phyloP scores from a whole-genome alignment of 2,113 vertebrate genomes.

The Panurus biarmicus region DNA sequence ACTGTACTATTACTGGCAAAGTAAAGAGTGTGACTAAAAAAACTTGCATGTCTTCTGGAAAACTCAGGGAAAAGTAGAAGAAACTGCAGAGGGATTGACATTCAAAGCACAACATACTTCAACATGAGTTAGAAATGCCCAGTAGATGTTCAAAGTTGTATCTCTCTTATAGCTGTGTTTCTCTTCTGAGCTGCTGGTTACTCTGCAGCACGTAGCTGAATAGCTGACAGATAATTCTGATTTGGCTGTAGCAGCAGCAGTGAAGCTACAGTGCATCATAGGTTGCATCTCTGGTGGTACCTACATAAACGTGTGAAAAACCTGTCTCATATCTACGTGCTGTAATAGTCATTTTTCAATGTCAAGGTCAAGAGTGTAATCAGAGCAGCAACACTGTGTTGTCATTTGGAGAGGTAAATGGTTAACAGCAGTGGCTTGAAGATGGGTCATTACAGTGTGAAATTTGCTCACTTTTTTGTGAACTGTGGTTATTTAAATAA shows the following conservation, averaged over 20 bases:
- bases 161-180: not conserved
- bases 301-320: not conserved
- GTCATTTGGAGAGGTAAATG: not conserved
- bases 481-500: slow-evolving; percentile 17
- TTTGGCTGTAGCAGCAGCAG: not conserved
- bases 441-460: not conserved
- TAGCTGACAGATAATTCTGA: not conserved
- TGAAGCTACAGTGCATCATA: not conserved
- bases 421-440: not conserved
- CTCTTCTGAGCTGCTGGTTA: not conserved
- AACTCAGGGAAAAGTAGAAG: not conserved
- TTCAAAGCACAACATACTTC: not conserved
- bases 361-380: not conserved
- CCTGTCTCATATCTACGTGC: fast-evolving
- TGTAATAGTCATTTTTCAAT: not conserved
- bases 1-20: not conserved
- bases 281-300: not conserved
- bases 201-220: not conserved
- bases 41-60: not conserved
- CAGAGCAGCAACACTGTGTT: not conserved
- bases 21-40: not conserved
- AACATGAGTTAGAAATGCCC: not conserved
- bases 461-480: not conserved
- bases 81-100: not conserved
- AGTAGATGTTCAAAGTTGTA: not conserved